phyloP scores from a whole-genome alignment of 1,140 invertebrate species.

The Drosophila orosa region DNA sequence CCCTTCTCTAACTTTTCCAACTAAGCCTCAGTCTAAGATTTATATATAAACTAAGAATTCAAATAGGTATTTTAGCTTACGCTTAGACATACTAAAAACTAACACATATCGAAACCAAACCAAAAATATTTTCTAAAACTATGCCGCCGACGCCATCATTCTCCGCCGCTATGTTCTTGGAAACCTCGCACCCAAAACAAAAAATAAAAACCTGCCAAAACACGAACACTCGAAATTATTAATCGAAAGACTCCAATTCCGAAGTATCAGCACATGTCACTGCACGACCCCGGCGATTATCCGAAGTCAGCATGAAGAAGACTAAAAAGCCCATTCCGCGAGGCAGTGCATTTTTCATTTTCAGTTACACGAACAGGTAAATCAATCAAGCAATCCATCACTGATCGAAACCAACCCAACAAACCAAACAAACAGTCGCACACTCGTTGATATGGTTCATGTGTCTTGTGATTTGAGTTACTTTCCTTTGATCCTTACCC shows the following conservation, averaged over 20 bases:
- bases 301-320: conserved; percentile 94
- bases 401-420: conserved; percentile 26
- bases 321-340: conserved; percentile 97
- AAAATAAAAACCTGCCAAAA: conserved; percentile 19
- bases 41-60: conserved; percentile 11
- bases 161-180: conserved; percentile 30
- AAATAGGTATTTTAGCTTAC: conserved; percentile 47
- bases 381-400: conserved; percentile 85
- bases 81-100: conserved; percentile 56
- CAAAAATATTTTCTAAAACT: conserved; percentile 55
- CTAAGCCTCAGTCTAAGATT: conserved; percentile 40
- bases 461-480: conserved; percentile 52
- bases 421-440: conserved; percentile 20
- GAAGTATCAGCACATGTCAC: conserved; percentile 84
- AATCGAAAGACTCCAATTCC: conserved; percentile 80
- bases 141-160: conserved; percentile 64
- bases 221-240: conserved; percentile 57
- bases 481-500: conserved; percentile 16
- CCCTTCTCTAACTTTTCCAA: not conserved
- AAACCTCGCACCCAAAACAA: conserved; percentile 31
- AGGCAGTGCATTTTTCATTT: conserved; percentile 97
- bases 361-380: conserved; percentile 96
- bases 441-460: conserved; percentile 37
- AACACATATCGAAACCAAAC: conserved; percentile 47
- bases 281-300: conserved; percentile 94